phyloP scores from a whole-genome alignment of 1,140 invertebrate species.

The Drosophila virilis region DNA sequence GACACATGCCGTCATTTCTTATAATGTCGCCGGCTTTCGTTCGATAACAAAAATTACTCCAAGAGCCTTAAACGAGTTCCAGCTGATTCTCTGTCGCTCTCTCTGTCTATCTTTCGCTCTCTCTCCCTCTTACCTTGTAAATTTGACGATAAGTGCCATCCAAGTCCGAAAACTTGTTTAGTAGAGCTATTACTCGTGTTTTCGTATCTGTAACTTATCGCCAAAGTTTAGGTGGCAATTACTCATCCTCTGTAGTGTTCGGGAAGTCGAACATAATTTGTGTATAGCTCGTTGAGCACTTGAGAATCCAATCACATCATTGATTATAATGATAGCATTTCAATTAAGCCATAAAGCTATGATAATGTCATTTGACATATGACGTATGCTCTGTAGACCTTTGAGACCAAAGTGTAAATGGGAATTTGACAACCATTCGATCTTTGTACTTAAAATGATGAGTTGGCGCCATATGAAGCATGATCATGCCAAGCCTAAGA shows the following conservation, averaged over 20 bases:
- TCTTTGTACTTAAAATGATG: slow-evolving; percentile 1
- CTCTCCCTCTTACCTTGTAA: neutral
- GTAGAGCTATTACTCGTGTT: slow-evolving; percentile 58
- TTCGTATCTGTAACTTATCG: slow-evolving; percentile 32
- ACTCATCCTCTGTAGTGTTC: slow-evolving; percentile 45
- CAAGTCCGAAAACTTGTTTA: slow-evolving; percentile 38
- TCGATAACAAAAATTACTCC: neutral
- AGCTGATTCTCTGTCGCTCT: neutral
- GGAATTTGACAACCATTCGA: neutral
- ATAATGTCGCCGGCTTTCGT: slow-evolving; percentile 2
- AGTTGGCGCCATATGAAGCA: neutral
- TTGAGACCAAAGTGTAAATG: neutral
- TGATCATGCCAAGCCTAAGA: too few relatives aligned
- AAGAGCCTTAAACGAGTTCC: neutral
- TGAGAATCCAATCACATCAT: slow-evolving; percentile 51
- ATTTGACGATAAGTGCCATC: slow-evolving; percentile 38
- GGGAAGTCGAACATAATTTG: slow-evolving; percentile 31
- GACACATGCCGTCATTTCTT: slow-evolving; percentile 19
- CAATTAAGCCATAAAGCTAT: slow-evolving; percentile 17
- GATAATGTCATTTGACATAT: slow-evolving; percentile 20
- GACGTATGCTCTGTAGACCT: slow-evolving; percentile 26
- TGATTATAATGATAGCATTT: slow-evolving; percentile 42
- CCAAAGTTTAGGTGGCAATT: slow-evolving; percentile 40
- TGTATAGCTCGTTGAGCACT: slow-evolving; percentile 41
- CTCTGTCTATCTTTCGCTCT: neutral